Conservation (phyloP, 2,797 vertebrate species). For the Silurus aristotelis region DNA sequence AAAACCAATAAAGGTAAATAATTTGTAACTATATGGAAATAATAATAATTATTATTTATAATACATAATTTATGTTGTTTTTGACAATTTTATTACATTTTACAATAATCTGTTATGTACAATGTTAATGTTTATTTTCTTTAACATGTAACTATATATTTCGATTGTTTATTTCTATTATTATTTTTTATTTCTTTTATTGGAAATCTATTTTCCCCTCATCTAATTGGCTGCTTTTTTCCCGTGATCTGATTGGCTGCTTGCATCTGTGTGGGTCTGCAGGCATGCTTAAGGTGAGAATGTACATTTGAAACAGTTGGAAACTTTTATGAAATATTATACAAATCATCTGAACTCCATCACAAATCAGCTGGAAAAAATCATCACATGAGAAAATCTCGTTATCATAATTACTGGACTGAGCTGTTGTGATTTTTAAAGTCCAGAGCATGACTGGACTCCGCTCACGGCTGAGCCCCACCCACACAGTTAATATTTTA, state of each 20-base stretch:
- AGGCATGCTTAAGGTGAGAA: constrained; percentile 21
- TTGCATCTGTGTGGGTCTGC: constrained; percentile 12
- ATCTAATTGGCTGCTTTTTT: no score
- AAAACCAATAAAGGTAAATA: constrained; percentile 64
- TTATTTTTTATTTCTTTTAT: not conserved
- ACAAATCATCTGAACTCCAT: not conserved
- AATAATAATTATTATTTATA: not conserved
- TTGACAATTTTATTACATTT: not conserved
- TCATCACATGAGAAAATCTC: not conserved
- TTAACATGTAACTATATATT: not conserved
- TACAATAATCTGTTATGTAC: not conserved
- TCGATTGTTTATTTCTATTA: not conserved
- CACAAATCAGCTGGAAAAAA: not conserved
- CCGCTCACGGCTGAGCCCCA: not conserved
- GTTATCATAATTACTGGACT: not conserved
- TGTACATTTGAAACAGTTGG: no score
- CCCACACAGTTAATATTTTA: not conserved
- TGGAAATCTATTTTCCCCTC: not conserved
- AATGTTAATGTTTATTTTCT: not conserved
- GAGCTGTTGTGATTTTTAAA: not conserved
- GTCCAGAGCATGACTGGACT: not conserved
- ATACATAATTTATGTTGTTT: not conserved
- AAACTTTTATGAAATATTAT: not conserved
- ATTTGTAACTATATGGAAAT: not conserved
- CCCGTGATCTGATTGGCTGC: not conserved